A percentile compares a stretch with the other conserved stretches of the same genome.
These are phyloP conservation scores for Upupa epops DNA, from an alignment of 2,113 vertebrate genomes.

Conservation along the genomic window DNA sequence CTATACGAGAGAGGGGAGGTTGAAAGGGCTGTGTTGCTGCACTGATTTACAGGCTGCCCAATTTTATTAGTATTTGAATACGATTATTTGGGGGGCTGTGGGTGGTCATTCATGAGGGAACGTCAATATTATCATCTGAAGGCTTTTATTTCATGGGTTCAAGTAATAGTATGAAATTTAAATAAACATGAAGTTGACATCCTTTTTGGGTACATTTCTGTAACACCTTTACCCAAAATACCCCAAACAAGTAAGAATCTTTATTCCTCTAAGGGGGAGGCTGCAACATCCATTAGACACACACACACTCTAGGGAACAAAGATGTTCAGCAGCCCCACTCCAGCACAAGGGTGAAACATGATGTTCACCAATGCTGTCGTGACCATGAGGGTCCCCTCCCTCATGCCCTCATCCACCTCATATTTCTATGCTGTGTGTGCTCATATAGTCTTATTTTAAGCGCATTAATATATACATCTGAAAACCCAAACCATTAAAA, in stretches of 20 bases:
- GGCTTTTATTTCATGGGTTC: neutral
- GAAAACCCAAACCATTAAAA: constrained; percentile 50
- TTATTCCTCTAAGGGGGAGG: neutral
- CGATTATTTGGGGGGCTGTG: constrained; percentile 24
- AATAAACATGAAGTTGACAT: neutral
- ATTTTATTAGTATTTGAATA: constrained; percentile 47
- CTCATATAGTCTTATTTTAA: constrained; percentile 31
- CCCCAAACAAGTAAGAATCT: neutral
- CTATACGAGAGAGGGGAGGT: neutral
- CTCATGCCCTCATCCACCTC: neutral
- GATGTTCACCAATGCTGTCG: neutral
- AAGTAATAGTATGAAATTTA: neutral
- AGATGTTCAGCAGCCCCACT: neutral
- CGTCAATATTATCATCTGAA: neutral
- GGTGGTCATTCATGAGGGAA: constrained; percentile 37
- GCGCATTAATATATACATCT: constrained; percentile 42
- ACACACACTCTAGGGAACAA: fast-evolving
- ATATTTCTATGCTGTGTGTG: neutral
- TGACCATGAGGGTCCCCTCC: neutral
- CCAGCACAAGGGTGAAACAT: neutral
- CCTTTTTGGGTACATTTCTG: neutral
- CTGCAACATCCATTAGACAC: neutral
- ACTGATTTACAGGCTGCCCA: constrained; percentile 51
- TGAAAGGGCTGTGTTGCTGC: neutral
- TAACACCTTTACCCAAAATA: neutral